A percentile compares a stretch with the other conserved stretches of the same genome.
Evolutionary conservation across 2,888 invertebrate genomes (phyloP).

Genomic region (Coremacera marginata): DNA sequence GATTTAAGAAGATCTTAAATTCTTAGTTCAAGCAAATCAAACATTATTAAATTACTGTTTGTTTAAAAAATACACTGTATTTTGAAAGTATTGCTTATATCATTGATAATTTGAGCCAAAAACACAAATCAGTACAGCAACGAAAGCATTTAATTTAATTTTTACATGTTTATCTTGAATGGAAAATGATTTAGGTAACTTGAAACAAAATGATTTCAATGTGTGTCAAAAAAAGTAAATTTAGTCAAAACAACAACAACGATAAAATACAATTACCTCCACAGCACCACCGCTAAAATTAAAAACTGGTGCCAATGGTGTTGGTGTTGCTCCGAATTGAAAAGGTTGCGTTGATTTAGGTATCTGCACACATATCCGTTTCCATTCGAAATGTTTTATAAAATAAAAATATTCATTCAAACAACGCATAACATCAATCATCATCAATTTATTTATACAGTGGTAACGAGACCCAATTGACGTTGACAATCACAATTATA

Average conservation of each 20-base stretch:
- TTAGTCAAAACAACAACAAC: not conserved
- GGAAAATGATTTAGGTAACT: not conserved
- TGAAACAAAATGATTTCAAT: not conserved
- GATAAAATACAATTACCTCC: conserved; percentile 50
- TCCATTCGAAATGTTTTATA: conserved; percentile 41
- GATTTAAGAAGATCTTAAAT: too few relatives aligned
- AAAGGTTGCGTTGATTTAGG: conserved; percentile 55
- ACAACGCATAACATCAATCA: conserved; percentile 32
- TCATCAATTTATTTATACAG: conserved; percentile 22
- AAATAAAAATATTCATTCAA: conserved; percentile 40
- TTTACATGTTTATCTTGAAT: too few relatives aligned
- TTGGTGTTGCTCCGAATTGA: conserved; percentile 61
- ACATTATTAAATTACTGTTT: too few relatives aligned
- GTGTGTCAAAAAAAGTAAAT: not conserved
- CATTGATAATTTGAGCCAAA: too few relatives aligned
- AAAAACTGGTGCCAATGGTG: conserved; percentile 57
- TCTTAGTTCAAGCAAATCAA: too few relatives aligned
- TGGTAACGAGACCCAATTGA: not conserved
- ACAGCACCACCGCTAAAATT: conserved; percentile 58
- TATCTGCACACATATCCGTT: conserved; percentile 15
- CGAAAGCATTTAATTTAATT: too few relatives aligned
- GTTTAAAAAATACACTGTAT: too few relatives aligned
- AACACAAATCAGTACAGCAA: too few relatives aligned
- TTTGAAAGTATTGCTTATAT: too few relatives aligned
- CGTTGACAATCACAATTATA: conserved; percentile 23